Percentiles rank a stretch among this genome's conserved stretches.
Evolutionary conservation across 2,113 vertebrate species (phyloP).

Genomic region (Elephantulus edwardii): DNA sequence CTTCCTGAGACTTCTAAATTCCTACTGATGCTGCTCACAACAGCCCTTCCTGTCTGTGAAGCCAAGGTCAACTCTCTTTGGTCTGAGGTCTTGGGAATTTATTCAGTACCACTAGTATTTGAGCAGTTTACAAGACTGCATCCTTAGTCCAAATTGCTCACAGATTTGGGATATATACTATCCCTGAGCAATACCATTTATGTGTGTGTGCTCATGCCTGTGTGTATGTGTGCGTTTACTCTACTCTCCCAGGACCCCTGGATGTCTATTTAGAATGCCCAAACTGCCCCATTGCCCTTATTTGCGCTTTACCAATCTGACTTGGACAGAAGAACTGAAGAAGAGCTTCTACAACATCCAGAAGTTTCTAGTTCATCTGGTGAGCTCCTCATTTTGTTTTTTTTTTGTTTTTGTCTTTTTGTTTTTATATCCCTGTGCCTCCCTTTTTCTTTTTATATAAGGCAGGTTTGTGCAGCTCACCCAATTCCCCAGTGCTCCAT

Average conservation of each 20-base stretch:
- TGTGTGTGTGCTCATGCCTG: too few species aligned
- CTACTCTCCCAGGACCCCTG: not conserved
- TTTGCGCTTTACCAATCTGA: not conserved
- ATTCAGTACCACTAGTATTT: not conserved
- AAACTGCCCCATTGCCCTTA: not conserved
- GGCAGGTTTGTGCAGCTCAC: not conserved
- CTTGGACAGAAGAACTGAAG: constrained; percentile 11
- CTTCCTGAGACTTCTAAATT: constrained; percentile 4
- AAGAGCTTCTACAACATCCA: not conserved
- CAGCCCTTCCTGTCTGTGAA: not conserved
- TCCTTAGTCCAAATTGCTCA: not conserved
- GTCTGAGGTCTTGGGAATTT: not conserved
- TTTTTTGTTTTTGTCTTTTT: not conserved
- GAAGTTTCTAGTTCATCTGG: not conserved
- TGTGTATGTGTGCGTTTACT: not conserved
- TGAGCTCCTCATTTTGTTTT: not conserved
- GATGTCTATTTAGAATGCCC: not conserved
- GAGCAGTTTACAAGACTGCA: not conserved
- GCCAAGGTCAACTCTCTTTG: not conserved
- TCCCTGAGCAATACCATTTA: not conserved
- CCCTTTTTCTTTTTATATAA: not conserved
- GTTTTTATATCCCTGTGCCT: not conserved
- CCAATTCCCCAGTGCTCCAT: not conserved
- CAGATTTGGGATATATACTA: not conserved
- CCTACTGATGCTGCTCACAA: not conserved